A percentile compares a stretch with the other conserved stretches of the same genome.
Conservation (phyloP, 2,888 invertebrate genomes). For the Carterocephalus palaemon region DNA sequence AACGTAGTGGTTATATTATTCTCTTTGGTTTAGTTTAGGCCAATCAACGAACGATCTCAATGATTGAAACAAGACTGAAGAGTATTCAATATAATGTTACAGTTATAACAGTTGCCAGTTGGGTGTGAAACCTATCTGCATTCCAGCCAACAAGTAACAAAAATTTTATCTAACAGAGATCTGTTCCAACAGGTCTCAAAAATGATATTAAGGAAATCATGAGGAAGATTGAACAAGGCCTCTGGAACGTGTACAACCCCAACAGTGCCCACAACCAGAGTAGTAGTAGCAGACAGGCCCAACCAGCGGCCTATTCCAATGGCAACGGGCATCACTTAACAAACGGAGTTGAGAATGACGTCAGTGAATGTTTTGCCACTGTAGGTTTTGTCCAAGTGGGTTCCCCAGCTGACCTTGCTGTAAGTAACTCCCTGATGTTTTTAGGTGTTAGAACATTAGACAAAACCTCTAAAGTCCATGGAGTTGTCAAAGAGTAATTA, state of each 20-base stretch:
- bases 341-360: constrained; percentile 4
- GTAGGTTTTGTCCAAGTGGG: constrained; percentile 85
- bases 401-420: constrained; percentile 91
- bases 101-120: too few species aligned
- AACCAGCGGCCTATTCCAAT: constrained; percentile 28
- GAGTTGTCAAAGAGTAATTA: too few species aligned
- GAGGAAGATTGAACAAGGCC: constrained; percentile 88
- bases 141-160: too few species aligned
- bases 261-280: constrained; percentile 32
- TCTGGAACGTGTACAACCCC: constrained; percentile 81
- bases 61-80: too few species aligned
- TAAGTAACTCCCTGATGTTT: constrained; percentile 72
- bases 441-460: too few species aligned
- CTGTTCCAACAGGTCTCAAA: constrained; percentile 81
- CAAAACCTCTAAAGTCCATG: too few species aligned
- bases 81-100: too few species aligned
- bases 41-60: too few species aligned
- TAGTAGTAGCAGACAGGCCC: constrained; percentile 10
- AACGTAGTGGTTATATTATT: too few species aligned
- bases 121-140: too few species aligned
- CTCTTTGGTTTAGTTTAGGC: too few species aligned
- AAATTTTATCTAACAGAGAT: background rate
- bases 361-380: constrained; percentile 78
- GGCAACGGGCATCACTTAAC: constrained; percentile 27
- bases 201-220: constrained; percentile 93